Evolutionary conservation across 2,888 invertebrate genomes (phyloP), one percentile per base, ranked within the genome.

Genomic region (Acleris literana): DNA sequence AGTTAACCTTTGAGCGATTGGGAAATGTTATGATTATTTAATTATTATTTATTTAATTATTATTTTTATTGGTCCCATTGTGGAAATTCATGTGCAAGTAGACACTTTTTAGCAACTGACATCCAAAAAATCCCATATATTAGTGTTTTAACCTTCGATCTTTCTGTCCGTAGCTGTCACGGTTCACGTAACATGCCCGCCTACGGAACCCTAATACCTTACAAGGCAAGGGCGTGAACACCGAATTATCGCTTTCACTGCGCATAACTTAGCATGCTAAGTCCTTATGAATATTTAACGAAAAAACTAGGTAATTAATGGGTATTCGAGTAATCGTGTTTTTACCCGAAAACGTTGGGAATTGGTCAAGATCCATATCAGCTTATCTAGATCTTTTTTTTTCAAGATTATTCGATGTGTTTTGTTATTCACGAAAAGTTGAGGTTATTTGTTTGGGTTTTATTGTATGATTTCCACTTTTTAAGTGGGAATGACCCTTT

Each of bases 211-310:
- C 17, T 66, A 57, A 66, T 61, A 52, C 59, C 55, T n/a, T 59
- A 63, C 63, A 56, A 56, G 63, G 64, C 56, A 57, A 64, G 63
- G 65, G 68, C 58, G 64, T 65, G 60, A 66, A 68, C 67, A 77
- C 68, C 68, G 68, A 76, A 85, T 88, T 87, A 87, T 81, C 90
- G 87, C 86, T 84, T 89, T 89, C 85, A 86, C 91, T 87, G 79
- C 78, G 84, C 77, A 91, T 90, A 80, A 68, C 86, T 90, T 89
- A 83, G 68, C 84, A 86, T 87, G 81, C 74, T 79, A 75, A 80
- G 68, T 72, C 61, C 69, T 72, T 76, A 84, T 84, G 79, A 82
- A 83, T 83, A 82, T 83, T 79, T 80, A 82, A 78, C 75, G 56
- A 67, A 67, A 74, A 75, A 76, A 72, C 59, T 74, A 72, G 74